phyloP scores from a whole-genome alignment of 1,140 invertebrate genomes.

The Neoseiulus cucumeris region DNA sequence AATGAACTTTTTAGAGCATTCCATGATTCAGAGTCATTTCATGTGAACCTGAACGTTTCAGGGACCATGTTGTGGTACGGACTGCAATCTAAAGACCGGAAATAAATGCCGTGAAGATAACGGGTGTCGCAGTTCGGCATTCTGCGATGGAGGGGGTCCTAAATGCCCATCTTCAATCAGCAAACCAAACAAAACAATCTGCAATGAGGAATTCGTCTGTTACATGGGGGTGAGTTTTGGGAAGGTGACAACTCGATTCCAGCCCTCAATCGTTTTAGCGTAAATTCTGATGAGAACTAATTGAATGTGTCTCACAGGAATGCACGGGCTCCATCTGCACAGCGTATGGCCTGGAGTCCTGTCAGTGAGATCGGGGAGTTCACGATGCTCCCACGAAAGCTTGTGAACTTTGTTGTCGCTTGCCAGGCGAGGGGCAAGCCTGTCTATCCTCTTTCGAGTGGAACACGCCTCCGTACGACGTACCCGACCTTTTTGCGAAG shows the following conservation, averaged over 20 bases:
- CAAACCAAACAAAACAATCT: constrained; percentile 80
- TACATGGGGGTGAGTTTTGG: constrained; percentile 62
- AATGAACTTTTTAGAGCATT: neutral
- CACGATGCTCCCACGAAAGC: constrained; percentile 57
- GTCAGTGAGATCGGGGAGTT: constrained; percentile 55
- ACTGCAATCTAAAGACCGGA: constrained; percentile 60
- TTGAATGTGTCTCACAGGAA: constrained; percentile 37
- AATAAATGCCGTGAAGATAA: constrained; percentile 82
- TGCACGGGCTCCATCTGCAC: constrained; percentile 81
- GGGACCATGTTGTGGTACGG: constrained; percentile 80
- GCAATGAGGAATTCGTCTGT: constrained; percentile 79
- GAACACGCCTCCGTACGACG: constrained; percentile 66
- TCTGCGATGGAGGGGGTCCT: constrained; percentile 61
- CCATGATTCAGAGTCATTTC: neutral
- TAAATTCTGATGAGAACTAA: neutral
- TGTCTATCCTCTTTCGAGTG: constrained; percentile 70
- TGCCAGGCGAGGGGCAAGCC: constrained; percentile 55
- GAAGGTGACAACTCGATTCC: no score
- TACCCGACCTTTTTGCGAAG: constrained; percentile 79
- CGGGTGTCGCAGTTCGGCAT: constrained; percentile 69
- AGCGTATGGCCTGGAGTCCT: constrained; percentile 81
- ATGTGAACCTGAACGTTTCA: constrained; percentile 28
- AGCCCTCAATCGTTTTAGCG: neutral
- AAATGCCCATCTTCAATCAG: constrained; percentile 72
- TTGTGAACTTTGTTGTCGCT: constrained; percentile 70